phyloP scores from a whole-genome alignment of 2,113 vertebrate species.

The Arvicanthis niloticus region DNA sequence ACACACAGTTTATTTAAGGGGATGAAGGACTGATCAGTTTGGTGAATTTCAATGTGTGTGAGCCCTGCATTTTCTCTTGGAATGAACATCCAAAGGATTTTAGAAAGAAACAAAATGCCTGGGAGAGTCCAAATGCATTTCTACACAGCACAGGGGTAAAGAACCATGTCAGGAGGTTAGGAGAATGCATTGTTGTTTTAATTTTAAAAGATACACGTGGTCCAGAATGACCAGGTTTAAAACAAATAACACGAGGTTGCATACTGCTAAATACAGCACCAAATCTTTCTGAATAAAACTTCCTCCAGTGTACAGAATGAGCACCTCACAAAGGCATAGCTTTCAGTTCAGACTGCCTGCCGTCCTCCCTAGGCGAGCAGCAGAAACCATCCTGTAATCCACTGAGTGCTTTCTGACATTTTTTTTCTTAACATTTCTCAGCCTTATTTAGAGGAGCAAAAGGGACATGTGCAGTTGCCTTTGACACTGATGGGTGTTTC shows the following conservation, averaged over 20 bases:
- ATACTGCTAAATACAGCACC: slow-evolving; percentile 81
- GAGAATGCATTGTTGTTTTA: slow-evolving; percentile 75
- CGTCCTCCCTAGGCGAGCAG: slow-evolving; percentile 77
- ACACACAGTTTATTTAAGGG: slow-evolving; percentile 66
- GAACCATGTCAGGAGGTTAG: slow-evolving; percentile 63
- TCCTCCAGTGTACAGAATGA: slow-evolving; percentile 74
- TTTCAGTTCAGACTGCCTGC: slow-evolving; percentile 80
- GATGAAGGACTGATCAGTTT: slow-evolving; percentile 52
- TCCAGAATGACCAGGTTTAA: slow-evolving; percentile 83
- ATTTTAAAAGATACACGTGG: slow-evolving; percentile 80
- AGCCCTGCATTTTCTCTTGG: slow-evolving; percentile 36
- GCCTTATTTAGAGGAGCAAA: slow-evolving; percentile 87
- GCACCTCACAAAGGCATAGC: slow-evolving; percentile 76
- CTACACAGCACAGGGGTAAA: slow-evolving; percentile 66
- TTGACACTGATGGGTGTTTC: slow-evolving; percentile 88
- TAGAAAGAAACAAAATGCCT: slow-evolving; percentile 36
- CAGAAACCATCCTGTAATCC: slow-evolving; percentile 88
- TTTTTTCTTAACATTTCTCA: slow-evolving; percentile 81
- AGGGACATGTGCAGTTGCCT: slow-evolving; percentile 81
- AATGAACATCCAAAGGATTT: slow-evolving; percentile 74
- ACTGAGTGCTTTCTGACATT: slow-evolving; percentile 84
- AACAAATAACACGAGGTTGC: slow-evolving; percentile 82
- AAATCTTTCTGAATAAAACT: slow-evolving; percentile 83
- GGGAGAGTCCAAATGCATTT: slow-evolving; percentile 72
- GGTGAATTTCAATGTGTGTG: slow-evolving; percentile 58